phyloP scores from a whole-genome alignment of 2,888 invertebrate species.

The Chrysodeixis includens region DNA sequence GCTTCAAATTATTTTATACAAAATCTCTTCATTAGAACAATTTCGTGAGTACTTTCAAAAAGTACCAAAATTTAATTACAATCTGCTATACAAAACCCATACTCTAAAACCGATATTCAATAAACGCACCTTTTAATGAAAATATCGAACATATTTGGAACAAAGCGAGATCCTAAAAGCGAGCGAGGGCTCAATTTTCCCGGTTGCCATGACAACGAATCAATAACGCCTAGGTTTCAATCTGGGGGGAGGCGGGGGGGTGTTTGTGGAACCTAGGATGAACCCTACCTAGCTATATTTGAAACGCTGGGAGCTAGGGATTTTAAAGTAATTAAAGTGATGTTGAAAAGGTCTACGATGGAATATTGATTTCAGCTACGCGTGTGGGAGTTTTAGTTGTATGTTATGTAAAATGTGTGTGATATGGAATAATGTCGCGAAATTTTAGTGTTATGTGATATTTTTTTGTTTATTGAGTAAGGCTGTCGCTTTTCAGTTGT shows the following conservation, averaged over 20 bases:
- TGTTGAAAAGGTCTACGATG: neutral
- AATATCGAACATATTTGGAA: slow-evolving; percentile 15
- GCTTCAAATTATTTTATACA: no score
- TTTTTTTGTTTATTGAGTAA: no score
- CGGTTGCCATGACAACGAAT: slow-evolving; percentile 46
- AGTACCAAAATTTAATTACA: no score
- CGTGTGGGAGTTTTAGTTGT: neutral
- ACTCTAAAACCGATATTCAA: slow-evolving; percentile 5
- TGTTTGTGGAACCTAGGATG: slow-evolving; percentile 24
- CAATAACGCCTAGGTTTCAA: slow-evolving; percentile 42
- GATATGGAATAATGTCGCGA: neutral
- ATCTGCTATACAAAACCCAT: neutral
- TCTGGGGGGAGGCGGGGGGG: slow-evolving; percentile 12
- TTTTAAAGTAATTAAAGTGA: slow-evolving; percentile 15
- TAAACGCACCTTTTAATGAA: slow-evolving; percentile 27
- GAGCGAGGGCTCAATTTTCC: slow-evolving; percentile 38
- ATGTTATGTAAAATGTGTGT: no score
- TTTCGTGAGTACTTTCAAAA: no score
- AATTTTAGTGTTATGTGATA: neutral
- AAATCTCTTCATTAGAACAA: no score
- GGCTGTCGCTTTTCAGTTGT: no score
- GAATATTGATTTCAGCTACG: neutral
- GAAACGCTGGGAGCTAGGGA: neutral
- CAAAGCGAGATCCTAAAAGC: slow-evolving; percentile 25
- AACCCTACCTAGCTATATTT: slow-evolving; percentile 24